Evolutionary conservation across 2,113 vertebrate species (phyloP), one percentile per base, ranked within the genome.

Genomic region (Gambusia holbrooki): DNA sequence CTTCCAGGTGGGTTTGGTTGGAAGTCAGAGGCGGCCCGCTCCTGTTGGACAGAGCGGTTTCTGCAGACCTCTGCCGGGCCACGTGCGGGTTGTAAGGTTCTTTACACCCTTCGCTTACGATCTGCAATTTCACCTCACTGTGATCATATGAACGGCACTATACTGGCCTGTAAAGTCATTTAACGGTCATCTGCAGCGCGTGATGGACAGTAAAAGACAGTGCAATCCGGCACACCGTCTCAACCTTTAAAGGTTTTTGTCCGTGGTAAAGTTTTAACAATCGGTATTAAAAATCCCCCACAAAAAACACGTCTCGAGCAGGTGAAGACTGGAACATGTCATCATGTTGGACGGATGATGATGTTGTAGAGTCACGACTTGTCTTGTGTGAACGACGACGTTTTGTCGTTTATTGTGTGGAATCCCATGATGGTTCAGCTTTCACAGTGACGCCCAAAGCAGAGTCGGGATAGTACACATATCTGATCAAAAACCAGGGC

Each of bases 21-120:
- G 63, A 12, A 40, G 84, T 81, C 76, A 71, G 71, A 85, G 84
- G 80, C 70, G 84, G 76, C 76, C 42, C 33, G 40, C 70, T 32
- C 60, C 66, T 61, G 78, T 83, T 82, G 71, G 66, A 68, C 29
- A 28, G 73, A 60, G 75, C 72, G 35, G 10, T 37, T 37, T 37
- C 35, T 87, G 88, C 80, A 87, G 81, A 28, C 73, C 32, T 33
- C 71, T 5, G 54, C 75, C 76, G 22, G 0, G 64, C 79, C 82
- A 89, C 74, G 78, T 79, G 84, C 80, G 75, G 78, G 82, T 73
- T 19, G 9, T 74, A 66, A 84, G 77, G 42, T 72, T 69, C 82
- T 78, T 75, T 66, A 37, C 62, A 77, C 68, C 32, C 4, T 61
- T 74, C 35, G 79, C 72, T 79, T 85, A 88, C n/a, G 3, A 62